Conservation (phyloP, 2,113 vertebrate genomes). For the Nibea coibor region DNA sequence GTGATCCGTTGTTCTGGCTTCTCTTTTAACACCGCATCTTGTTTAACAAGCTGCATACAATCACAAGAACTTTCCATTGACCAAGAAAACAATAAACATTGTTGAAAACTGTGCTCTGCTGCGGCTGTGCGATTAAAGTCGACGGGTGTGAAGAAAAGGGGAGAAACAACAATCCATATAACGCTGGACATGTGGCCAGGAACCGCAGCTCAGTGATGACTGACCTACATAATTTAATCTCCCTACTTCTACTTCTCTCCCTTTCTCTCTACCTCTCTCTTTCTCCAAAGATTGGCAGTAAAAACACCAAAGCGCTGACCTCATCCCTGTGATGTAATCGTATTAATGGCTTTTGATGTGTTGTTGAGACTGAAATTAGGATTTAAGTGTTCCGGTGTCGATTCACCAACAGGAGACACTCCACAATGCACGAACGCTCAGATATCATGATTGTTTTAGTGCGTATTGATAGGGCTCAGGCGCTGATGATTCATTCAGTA, state of each 20-base stretch:
- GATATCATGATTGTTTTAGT: constrained; percentile 29
- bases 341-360: constrained; percentile 59
- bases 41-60: constrained; percentile 42
- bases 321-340: constrained; percentile 69
- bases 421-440: neutral
- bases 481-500: constrained; percentile 29
- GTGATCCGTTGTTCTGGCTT: neutral
- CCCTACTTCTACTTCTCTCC: constrained; percentile 20
- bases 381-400: constrained; percentile 47
- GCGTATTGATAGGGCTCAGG: constrained; percentile 1
- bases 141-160: constrained; percentile 11
- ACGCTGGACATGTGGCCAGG: constrained; percentile 19
- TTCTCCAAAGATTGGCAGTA: constrained; percentile 51
- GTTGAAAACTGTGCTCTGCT: constrained; percentile 9
- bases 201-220: constrained; percentile 37
- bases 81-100: constrained; percentile 60
- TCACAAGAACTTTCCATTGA: constrained; percentile 55
- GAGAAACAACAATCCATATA: neutral
- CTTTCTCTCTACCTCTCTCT: constrained; percentile 1
- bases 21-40: constrained; percentile 12
- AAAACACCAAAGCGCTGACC: constrained; percentile 68
- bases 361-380: constrained; percentile 60
- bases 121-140: constrained; percentile 29
- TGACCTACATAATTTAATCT: constrained; percentile 65
- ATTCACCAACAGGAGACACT: constrained; percentile 34